Evolutionary conservation across 2,888 invertebrate genomes (phyloP), one percentile per base, ranked within the genome.

Genomic region (Tetragonula carbonaria): DNA sequence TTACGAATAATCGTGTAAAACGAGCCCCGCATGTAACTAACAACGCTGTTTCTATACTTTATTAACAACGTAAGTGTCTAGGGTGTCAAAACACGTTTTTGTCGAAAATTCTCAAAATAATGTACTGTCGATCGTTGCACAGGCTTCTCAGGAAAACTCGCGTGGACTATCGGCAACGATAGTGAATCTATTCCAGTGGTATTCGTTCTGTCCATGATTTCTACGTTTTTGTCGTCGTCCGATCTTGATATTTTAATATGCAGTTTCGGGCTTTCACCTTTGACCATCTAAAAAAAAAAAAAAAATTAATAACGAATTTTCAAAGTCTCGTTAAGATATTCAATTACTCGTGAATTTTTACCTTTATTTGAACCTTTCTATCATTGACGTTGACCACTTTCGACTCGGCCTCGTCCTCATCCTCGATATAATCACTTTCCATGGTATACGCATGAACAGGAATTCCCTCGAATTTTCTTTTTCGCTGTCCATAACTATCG

Each of bases 191-290:
- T 45, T 13, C n/a, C 68, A 14, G 53, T 65, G 50, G 53, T 53
- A 21, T 78, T 75, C 55, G 68, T 63, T 67, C 62, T 85, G 33
- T 86, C 77, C n/a, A 73, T 33, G 55, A 86, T 74, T 51, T 68
- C 57, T 57, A 77, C 59, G 33, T 83, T 76, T 0, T 86, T 80
- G 2, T 84, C 85, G 51, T 78, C 66, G 67, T 91, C 91, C 0
- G 82, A 73, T 51, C 92, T 88, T 8, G 92, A 90, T 65, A 92
- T 88, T 75, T 91, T 89, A 38, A 92, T 92, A n/a, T 86, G 87
- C 67, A 92, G 65, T 45, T 88, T 88, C 1, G 91, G 88, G 50
- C 78, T 85, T 28, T 63, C 66, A 16, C 86, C 89, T 80, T 91
- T 90, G 45, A 85, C 68, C 59, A 89, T 87, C 92, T 33, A 33